Evolutionary conservation across 2,797 vertebrate species (phyloP).

Genomic region (Peromyscus nudipes): DNA sequence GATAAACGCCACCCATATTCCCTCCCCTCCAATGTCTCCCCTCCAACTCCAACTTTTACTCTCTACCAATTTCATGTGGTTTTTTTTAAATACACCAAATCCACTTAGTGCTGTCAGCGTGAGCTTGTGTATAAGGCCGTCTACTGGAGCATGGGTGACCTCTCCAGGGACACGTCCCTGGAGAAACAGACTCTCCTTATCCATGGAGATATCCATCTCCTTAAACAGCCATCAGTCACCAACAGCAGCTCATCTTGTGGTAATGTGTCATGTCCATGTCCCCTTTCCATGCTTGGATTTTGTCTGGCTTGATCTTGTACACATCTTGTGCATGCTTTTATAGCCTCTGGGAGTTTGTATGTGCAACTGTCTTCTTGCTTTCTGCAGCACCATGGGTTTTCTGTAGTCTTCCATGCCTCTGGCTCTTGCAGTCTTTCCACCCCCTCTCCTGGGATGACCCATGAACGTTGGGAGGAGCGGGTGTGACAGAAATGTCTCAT

Average conservation of each 20-base stretch:
- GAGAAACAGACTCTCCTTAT: not conserved
- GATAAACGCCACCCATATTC: not conserved
- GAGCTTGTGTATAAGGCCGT: not conserved
- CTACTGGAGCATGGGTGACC: not conserved
- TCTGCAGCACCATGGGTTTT: not conserved
- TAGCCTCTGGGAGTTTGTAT: not conserved
- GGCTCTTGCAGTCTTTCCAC: not conserved
- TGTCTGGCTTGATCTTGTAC: not conserved
- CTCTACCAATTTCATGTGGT: too few species aligned
- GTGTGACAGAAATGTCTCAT: not conserved
- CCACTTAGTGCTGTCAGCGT: too few species aligned
- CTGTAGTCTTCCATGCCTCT: not conserved
- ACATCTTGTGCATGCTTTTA: not conserved
- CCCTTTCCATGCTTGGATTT: too few species aligned
- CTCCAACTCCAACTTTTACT: too few species aligned
- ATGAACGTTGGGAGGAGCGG: not conserved
- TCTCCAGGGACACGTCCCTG: too few species aligned
- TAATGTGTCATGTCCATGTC: too few species aligned
- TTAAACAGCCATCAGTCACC: too few species aligned
- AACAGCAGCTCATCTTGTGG: not conserved
- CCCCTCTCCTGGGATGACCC: not conserved
- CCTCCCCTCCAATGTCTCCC: not conserved
- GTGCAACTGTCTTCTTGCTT: not conserved
- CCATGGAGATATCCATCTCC: too few species aligned
- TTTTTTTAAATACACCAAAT: not conserved